These are phyloP conservation scores for Bactericera cockerelli DNA, from an alignment of 1,140 invertebrate species.

Conservation along the genomic window DNA sequence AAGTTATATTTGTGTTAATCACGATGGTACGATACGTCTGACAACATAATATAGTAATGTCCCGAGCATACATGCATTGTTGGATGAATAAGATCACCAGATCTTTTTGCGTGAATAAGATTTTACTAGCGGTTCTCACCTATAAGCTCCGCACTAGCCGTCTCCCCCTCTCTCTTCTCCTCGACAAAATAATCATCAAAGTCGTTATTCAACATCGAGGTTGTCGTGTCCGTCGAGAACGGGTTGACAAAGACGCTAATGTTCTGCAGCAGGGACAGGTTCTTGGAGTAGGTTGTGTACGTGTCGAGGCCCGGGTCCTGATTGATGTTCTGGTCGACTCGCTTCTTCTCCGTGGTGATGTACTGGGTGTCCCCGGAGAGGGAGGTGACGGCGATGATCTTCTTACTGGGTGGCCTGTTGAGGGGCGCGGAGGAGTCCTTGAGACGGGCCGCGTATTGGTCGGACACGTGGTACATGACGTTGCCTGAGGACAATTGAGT, in stretches of 20 bases:
- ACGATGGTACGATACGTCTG: no score
- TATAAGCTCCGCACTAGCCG: neutral
- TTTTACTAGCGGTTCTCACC: no score
- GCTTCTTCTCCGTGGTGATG: slow-evolving; percentile 15
- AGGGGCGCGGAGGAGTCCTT: no score
- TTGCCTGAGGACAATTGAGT: slow-evolving; percentile 38
- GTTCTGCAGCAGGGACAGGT: slow-evolving; percentile 32
- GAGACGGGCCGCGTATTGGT: slow-evolving; percentile 11
- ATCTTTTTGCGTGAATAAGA: no score
- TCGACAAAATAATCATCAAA: slow-evolving; percentile 24
- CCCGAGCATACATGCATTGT: no score
- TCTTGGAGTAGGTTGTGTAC: slow-evolving; percentile 28
- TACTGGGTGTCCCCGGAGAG: slow-evolving; percentile 15
- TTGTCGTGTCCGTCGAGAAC: slow-evolving; percentile 25
- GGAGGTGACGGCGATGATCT: slow-evolving; percentile 18
- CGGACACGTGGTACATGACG: slow-evolving; percentile 60
- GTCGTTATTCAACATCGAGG: slow-evolving; percentile 22
- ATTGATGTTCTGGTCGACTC: slow-evolving; percentile 1
- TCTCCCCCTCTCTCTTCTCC: slow-evolving; percentile 18
- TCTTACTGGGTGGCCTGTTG: no score
- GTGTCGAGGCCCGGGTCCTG: slow-evolving; percentile 3
- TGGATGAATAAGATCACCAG: no score
- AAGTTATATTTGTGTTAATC: no score
- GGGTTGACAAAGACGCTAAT: slow-evolving; percentile 41
- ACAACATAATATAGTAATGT: no score